Conservation (phyloP, 2,113 vertebrate genomes). For the Charadrius vociferus region DNA sequence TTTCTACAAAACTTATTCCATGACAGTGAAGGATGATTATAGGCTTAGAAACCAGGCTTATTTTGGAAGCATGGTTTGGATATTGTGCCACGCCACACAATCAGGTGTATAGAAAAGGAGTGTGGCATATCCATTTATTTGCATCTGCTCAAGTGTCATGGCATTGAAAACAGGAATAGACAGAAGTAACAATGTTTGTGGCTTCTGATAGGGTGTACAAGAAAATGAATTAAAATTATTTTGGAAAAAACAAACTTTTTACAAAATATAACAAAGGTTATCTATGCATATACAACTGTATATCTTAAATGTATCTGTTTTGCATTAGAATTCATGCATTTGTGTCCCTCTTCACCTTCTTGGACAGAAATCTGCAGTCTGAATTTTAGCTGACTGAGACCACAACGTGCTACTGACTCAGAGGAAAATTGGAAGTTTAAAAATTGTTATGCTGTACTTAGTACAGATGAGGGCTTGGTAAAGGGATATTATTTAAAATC, state of each 20-base stretch:
- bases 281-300: fast-evolving
- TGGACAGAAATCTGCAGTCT: not conserved
- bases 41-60: not conserved
- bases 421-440: not conserved
- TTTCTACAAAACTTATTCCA: not conserved
- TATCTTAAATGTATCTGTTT: not conserved
- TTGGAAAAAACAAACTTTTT: not conserved
- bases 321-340: not conserved
- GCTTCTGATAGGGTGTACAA: not conserved
- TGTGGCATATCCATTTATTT: not conserved
- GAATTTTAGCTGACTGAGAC: not conserved
- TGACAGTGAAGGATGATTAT: not conserved
- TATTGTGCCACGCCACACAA: not conserved
- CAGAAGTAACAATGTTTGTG: not conserved
- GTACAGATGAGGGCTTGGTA: not conserved
- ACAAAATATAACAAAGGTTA: not conserved
- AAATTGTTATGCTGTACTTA: not conserved
- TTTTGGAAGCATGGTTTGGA: not conserved
- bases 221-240: not conserved
- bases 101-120: not conserved
- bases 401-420: not conserved
- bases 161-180: not conserved
- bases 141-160: not conserved
- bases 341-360: not conserved
- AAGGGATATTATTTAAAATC: not conserved